Conservation (phyloP, 2,888 invertebrate species). For the Pseudanteris insignis region DNA sequence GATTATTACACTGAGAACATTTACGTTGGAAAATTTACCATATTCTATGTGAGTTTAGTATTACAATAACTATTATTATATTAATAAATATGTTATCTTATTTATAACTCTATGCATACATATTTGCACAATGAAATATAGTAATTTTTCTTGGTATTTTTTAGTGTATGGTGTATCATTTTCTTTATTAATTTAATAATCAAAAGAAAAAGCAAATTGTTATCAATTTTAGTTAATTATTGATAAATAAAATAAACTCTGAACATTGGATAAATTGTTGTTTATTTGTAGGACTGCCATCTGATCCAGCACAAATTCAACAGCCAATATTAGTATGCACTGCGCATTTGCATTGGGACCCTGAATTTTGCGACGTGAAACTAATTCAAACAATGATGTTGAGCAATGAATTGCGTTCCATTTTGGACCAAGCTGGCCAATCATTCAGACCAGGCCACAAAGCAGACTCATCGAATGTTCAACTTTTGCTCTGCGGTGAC, state of each 20-base stretch:
- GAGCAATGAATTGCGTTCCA: slow-evolving; percentile 89
- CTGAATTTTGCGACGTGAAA: slow-evolving; percentile 99
- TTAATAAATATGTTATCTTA: too few species aligned
- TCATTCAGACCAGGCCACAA: slow-evolving; percentile 79
- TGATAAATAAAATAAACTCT: too few species aligned
- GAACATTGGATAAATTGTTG: too few species aligned
- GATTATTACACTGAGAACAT: too few species aligned
- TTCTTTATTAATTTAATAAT: too few species aligned
- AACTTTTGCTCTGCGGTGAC: slow-evolving; percentile 95
- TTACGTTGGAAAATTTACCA: too few species aligned
- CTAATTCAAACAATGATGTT: slow-evolving; percentile 99
- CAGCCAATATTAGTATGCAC: slow-evolving; percentile 95
- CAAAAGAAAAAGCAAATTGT: not conserved
- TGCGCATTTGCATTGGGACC: slow-evolving; percentile 99
- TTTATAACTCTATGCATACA: too few species aligned
- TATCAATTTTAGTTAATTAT: not conserved
- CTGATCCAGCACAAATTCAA: slow-evolving; percentile 79
- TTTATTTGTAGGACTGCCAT: slow-evolving; percentile 73
- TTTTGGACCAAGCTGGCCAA: slow-evolving; percentile 86
- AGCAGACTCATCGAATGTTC: slow-evolving; percentile 82
- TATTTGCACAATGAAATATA: too few species aligned
- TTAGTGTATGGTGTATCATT: too few species aligned
- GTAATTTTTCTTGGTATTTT: too few species aligned
- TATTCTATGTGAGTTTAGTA: too few species aligned
- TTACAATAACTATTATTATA: too few species aligned